Evolutionary conservation across 2,797 vertebrate genomes (phyloP).

Genomic region (Columba guinea): DNA sequence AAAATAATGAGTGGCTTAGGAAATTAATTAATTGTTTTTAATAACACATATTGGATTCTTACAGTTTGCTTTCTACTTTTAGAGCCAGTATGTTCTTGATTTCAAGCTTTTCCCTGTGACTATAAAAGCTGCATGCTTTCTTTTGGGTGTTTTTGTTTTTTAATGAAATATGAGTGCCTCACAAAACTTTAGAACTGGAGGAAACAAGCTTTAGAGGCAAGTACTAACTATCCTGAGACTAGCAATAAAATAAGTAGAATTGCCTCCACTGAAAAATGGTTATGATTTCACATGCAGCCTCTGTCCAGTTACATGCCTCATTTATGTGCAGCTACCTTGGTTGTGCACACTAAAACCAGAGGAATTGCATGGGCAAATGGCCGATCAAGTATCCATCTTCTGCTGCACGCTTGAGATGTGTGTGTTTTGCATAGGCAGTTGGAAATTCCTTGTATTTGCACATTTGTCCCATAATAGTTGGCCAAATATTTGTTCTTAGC

Average conservation of each 20-base stretch:
- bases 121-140: slow-evolving; percentile 14
- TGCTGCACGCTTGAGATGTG: neutral
- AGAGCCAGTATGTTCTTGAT: slow-evolving; percentile 39
- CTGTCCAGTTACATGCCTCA: neutral
- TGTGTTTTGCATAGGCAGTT: neutral
- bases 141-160: slow-evolving; percentile 28
- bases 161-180: slow-evolving; percentile 46
- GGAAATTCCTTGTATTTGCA: neutral
- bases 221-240: slow-evolving; percentile 52
- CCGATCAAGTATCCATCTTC: neutral
- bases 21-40: slow-evolving; percentile 49
- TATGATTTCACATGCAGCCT: slow-evolving; percentile 17
- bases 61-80: slow-evolving; percentile 61
- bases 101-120: slow-evolving; percentile 46
- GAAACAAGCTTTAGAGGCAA: slow-evolving; percentile 52
- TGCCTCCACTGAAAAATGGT: slow-evolving; percentile 28
- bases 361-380: neutral
- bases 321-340: neutral
- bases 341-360: neutral
- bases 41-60: slow-evolving; percentile 46
- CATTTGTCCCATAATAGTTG: neutral
- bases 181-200: slow-evolving; percentile 3
- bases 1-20: slow-evolving; percentile 48
- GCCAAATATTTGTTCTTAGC: slow-evolving; percentile 15
- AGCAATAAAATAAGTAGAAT: slow-evolving; percentile 23